These are phyloP conservation scores for Anadara kagoshimensis DNA, from an alignment of 1,140 invertebrate genomes.

Conservation along the genomic window DNA sequence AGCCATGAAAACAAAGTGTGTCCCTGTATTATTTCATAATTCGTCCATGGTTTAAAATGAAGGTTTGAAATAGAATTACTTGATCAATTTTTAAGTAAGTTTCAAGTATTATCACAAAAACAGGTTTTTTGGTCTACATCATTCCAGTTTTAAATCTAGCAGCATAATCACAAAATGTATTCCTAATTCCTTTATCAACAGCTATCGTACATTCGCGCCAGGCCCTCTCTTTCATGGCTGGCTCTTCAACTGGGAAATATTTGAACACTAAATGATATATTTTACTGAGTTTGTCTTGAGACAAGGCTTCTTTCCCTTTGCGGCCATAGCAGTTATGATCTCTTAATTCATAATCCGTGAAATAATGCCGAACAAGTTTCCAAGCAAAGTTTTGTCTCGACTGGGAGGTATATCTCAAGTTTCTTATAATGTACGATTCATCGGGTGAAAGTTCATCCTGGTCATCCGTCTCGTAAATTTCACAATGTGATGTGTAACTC, in stretches of 20 bases:
- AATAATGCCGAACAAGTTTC: conserved; percentile 21
- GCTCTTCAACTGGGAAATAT: conserved; percentile 11
- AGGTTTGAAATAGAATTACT: too few species aligned
- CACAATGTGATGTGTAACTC: too few species aligned
- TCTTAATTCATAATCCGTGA: conserved; percentile 20
- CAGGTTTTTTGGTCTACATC: background rate
- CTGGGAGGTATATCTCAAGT: too few species aligned
- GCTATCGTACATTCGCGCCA: conserved; percentile 23
- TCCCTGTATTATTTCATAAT: too few species aligned
- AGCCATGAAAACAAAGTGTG: too few species aligned
- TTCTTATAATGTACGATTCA: too few species aligned
- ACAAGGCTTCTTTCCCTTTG: conserved; percentile 16
- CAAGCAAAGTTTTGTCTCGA: conserved; percentile 33
- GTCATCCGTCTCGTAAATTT: too few species aligned
- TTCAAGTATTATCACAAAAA: background rate
- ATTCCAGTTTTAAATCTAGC: background rate
- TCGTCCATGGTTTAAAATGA: too few species aligned
- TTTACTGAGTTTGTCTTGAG: conserved; percentile 11
- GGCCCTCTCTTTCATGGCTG: background rate
- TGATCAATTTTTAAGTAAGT: too few species aligned
- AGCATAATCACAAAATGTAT: conserved; percentile 25
- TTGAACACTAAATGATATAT: conserved; percentile 16
- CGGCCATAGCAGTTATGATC: conserved; percentile 33
- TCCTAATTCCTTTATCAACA: conserved; percentile 31
- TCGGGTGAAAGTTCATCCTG: too few species aligned